These are phyloP conservation scores for Erebia aethiops DNA, from an alignment of 2,888 invertebrate genomes.

Conservation along the genomic window DNA sequence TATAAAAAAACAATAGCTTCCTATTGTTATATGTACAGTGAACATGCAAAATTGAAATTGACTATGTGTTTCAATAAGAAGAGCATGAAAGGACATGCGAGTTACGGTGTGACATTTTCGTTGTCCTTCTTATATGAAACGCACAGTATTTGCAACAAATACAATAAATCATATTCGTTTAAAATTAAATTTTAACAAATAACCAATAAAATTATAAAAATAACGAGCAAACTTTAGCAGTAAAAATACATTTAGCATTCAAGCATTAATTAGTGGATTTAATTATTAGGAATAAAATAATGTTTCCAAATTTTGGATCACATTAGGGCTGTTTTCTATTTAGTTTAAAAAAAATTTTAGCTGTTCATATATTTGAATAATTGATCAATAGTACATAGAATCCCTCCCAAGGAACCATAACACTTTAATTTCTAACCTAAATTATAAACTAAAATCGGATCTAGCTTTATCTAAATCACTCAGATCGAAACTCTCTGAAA, in stretches of 20 bases:
- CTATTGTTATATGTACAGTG: too few species aligned
- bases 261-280: too few species aligned
- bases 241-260: too few species aligned
- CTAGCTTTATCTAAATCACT: slow-evolving; percentile 55
- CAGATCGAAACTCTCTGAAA: slow-evolving; percentile 75
- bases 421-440: not conserved
- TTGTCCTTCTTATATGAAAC: not conserved
- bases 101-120: too few species aligned
- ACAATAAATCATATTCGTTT: not conserved
- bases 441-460: slow-evolving; percentile 23
- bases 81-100: too few species aligned
- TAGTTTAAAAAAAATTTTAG: not conserved
- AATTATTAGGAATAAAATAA: too few species aligned
- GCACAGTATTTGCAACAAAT: not conserved
- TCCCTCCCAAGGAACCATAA: not conserved
- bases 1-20: too few species aligned
- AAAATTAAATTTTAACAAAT: not conserved
- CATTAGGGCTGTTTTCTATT: not conserved
- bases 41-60: too few species aligned
- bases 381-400: not conserved
- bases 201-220: not conserved
- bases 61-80: too few species aligned
- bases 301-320: too few species aligned
- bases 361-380: not conserved
- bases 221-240: too few species aligned